Percentiles rank a stretch among this genome's conserved stretches.
Evolutionary conservation across 2,797 vertebrate genomes (phyloP).

Genomic region (Phoebastria nigripes): DNA sequence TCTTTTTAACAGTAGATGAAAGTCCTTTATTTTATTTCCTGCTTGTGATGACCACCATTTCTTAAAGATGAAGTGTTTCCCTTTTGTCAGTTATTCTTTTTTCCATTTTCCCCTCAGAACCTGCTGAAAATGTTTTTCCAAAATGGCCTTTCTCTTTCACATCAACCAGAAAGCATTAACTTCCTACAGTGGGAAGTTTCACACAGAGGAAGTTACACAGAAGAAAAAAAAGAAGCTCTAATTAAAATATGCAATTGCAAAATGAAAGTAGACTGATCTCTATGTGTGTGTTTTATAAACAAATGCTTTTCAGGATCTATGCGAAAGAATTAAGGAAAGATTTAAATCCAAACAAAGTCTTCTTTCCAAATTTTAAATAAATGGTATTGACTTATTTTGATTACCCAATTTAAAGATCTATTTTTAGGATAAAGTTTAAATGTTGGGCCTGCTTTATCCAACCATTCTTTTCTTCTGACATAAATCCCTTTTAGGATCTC

Average conservation of each 20-base stretch:
- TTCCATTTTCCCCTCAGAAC: background rate
- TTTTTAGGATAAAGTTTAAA: background rate
- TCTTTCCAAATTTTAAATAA: background rate
- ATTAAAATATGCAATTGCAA: background rate
- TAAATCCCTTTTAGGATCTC: background rate
- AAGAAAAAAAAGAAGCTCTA: background rate
- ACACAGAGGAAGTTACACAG: background rate
- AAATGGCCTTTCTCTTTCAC: background rate
- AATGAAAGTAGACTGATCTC: conserved; percentile 5
- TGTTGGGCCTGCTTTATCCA: background rate
- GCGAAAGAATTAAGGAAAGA: background rate
- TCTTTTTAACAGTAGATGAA: background rate
- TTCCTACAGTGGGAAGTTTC: background rate
- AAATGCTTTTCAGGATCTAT: background rate
- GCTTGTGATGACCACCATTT: background rate
- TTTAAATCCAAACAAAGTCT: conserved; percentile 10
- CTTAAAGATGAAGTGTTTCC: background rate
- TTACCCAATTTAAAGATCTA: background rate
- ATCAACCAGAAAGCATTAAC: background rate
- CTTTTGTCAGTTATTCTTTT: background rate
- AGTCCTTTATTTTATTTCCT: conserved; percentile 11
- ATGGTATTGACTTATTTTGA: background rate
- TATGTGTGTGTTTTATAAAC: background rate
- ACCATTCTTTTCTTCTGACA: background rate
- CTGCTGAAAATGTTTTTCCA: background rate